phyloP scores from a whole-genome alignment of 2,113 vertebrate species.

The Peromyscus leucopus region DNA sequence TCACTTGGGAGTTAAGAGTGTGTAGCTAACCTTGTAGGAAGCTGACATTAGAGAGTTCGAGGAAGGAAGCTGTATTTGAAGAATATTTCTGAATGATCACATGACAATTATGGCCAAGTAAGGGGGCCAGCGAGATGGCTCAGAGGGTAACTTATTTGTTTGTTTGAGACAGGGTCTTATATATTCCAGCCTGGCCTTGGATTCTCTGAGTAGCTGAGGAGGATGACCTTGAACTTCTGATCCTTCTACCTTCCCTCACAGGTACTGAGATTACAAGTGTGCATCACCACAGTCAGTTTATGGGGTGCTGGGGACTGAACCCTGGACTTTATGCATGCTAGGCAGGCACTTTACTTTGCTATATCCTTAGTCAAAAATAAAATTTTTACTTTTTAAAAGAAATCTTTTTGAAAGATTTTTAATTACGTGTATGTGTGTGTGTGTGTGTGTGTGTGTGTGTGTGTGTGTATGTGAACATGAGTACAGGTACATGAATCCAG shows the following conservation, averaged over 20 bases:
- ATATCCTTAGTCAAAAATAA: neutral
- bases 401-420: neutral
- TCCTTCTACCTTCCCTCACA: neutral
- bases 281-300: neutral
- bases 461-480: neutral
- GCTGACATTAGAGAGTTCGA: constrained; percentile 25
- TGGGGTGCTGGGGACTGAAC: neutral
- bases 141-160: neutral
- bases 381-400: neutral
- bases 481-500: neutral
- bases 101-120: neutral
- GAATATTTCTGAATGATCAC: constrained; percentile 51
- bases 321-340: neutral
- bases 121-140: neutral
- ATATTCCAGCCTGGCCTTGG: neutral
- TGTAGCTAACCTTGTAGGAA: constrained; percentile 1
- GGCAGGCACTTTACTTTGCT: neutral
- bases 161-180: neutral
- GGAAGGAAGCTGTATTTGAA: constrained; percentile 47
- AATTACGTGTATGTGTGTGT: neutral
- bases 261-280: neutral
- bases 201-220: neutral
- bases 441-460: neutral
- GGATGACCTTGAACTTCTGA: neutral
- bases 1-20: neutral